Percentiles rank a stretch among this genome's conserved stretches.
Conservation (phyloP, 2,888 invertebrate genomes). For the Lissonota sp. region DNA sequence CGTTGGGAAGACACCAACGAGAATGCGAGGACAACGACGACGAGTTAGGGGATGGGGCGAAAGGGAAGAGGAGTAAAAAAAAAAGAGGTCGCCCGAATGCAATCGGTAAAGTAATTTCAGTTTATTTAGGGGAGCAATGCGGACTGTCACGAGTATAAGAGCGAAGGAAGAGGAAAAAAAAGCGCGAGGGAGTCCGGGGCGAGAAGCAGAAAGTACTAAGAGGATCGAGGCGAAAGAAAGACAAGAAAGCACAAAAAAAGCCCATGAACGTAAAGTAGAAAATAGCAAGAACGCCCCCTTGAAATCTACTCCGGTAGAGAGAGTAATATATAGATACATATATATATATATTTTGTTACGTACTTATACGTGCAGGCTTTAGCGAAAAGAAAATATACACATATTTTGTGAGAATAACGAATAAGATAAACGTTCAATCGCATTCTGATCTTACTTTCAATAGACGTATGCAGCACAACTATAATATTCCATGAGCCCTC, state of each 20-base stretch:
- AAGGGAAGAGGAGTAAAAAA: constrained; percentile 25
- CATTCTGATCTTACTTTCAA: constrained; percentile 24
- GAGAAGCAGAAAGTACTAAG: constrained; percentile 38
- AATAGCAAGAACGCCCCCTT: constrained; percentile 62
- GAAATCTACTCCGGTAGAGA: constrained; percentile 55
- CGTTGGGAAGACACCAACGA: constrained; percentile 59
- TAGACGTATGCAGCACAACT: no score
- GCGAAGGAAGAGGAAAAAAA: constrained; percentile 17
- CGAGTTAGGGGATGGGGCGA: neutral
- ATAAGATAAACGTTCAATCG: constrained; percentile 55
- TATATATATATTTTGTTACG: constrained; percentile 8
- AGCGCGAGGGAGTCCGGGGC: constrained; percentile 17
- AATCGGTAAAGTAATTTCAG: constrained; percentile 69
- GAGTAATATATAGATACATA: constrained; percentile 48
- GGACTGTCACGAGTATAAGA: constrained; percentile 61
- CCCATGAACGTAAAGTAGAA: constrained; percentile 54
- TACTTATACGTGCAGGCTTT: constrained; percentile 2
- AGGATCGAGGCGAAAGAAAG: constrained; percentile 39
- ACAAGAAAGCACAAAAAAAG: constrained; percentile 39
- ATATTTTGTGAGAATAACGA: constrained; percentile 53
- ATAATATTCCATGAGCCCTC: no score
- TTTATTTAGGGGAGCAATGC: constrained; percentile 67
- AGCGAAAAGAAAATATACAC: constrained; percentile 38
- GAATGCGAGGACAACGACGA: constrained; percentile 30
- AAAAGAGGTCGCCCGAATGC: constrained; percentile 60